Evolutionary conservation across 2,113 vertebrate species (phyloP).

Genomic region (Leucoraja erinaceus): DNA sequence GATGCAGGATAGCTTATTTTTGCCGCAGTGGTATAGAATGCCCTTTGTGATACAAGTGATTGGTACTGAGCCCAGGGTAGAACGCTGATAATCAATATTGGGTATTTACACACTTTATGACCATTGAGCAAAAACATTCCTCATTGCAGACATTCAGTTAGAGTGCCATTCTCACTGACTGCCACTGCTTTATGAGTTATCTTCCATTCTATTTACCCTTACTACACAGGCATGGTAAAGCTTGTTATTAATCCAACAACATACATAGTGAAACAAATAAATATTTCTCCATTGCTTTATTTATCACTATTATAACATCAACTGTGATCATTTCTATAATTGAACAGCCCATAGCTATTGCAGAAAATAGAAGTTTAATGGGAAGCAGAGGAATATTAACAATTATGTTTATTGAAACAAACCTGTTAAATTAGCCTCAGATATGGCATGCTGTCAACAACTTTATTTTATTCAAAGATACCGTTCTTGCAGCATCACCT

Average conservation of each 20-base stretch:
- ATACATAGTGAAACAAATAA: not conserved
- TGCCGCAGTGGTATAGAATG: no score
- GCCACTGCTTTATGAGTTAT: not conserved
- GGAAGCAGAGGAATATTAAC: not conserved
- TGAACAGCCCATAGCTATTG: not conserved
- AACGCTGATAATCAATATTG: not conserved
- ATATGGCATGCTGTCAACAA: not conserved
- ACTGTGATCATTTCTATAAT: not conserved
- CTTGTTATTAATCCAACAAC: not conserved
- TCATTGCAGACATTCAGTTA: not conserved
- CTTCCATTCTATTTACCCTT: not conserved
- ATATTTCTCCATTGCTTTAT: not conserved
- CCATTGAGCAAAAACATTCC: not conserved
- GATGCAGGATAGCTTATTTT: no score
- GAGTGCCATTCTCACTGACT: not conserved
- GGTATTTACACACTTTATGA: not conserved
- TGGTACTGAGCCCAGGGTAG: no score
- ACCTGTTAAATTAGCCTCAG: not conserved
- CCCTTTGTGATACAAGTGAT: no score
- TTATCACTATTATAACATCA: not conserved
- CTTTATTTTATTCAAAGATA: not conserved
- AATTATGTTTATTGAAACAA: not conserved
- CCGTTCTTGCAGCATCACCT: not conserved
- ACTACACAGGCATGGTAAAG: not conserved
- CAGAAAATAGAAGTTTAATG: not conserved